phyloP scores from a whole-genome alignment of 2,797 vertebrate genomes.

The Syngnathus acus region DNA sequence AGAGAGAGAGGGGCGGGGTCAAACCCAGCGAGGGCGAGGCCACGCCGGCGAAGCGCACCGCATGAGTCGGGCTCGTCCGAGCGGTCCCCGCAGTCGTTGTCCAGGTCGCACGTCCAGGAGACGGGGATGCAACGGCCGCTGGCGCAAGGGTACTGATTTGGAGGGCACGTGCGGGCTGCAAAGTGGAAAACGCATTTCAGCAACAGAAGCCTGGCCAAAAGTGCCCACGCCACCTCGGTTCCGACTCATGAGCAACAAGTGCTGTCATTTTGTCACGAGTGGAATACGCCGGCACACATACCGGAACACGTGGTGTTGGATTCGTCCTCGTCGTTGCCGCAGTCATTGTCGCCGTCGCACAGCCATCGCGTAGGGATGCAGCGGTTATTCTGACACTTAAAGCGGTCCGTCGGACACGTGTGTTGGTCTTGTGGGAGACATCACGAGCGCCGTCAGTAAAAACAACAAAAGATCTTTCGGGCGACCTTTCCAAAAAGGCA shows the following conservation, averaged over 20 bases:
- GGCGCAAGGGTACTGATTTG: constrained; percentile 90
- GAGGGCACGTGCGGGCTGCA: constrained; percentile 86
- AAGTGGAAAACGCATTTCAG: neutral
- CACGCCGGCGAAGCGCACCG: constrained; percentile 62
- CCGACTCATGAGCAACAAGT: too few species aligned
- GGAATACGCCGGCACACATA: constrained; percentile 1
- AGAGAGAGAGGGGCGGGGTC: neutral
- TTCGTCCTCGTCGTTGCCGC: constrained; percentile 89
- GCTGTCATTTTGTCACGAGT: too few species aligned
- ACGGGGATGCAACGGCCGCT: constrained; percentile 91
- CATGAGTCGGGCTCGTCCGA: constrained; percentile 87
- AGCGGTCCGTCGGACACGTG: constrained; percentile 90
- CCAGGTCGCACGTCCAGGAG: constrained; percentile 92
- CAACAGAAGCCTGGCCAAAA: too few species aligned
- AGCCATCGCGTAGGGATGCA: constrained; percentile 96
- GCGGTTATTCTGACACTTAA: constrained; percentile 95
- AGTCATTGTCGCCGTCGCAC: constrained; percentile 94
- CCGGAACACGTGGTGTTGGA: constrained; percentile 88
- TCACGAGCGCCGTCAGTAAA: neutral
- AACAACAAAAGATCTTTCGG: neutral
- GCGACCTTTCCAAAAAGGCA: too few species aligned
- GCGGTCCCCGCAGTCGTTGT: constrained; percentile 91
- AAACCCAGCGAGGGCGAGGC: neutral
- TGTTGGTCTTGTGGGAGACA: constrained; percentile 78
- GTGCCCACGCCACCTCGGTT: too few species aligned